These are phyloP conservation scores for Dreissena polymorpha DNA, from an alignment of 1,140 invertebrate species.

Conservation along the genomic window DNA sequence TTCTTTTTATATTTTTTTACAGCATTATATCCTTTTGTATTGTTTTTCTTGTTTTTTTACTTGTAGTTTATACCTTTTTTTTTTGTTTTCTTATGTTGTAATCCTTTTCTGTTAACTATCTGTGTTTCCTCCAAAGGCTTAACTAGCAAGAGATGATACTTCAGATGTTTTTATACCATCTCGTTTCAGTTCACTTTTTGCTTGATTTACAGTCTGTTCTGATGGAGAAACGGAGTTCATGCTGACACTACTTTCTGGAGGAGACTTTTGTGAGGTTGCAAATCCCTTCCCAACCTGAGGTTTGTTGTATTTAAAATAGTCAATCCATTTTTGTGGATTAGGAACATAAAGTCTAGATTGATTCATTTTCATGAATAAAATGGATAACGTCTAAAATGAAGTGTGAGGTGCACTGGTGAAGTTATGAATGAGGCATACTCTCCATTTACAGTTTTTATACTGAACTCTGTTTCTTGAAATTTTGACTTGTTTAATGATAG, in stretches of 20 bases:
- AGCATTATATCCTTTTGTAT: neutral
- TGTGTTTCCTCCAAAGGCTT: neutral
- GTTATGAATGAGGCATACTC: constrained; percentile 27
- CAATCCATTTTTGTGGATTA: constrained; percentile 50
- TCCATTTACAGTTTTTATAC: constrained; percentile 13
- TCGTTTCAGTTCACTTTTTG: constrained; percentile 36
- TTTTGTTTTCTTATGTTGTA: neutral
- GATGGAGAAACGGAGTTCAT: constrained; percentile 19
- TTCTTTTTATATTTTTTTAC: constrained; percentile 5
- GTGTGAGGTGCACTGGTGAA: constrained; percentile 38
- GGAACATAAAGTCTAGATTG: constrained; percentile 48
- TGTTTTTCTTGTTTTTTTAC: constrained; percentile 13
- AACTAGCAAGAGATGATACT: neutral
- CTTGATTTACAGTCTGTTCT: constrained; percentile 47
- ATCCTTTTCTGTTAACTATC: constrained; percentile 14
- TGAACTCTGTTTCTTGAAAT: constrained; percentile 30
- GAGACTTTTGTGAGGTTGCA: neutral
- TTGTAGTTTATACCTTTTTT: neutral
- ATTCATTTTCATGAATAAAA: constrained; percentile 38
- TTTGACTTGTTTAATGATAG: constrained; percentile 23
- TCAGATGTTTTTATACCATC: constrained; percentile 35
- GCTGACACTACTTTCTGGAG: neutral
- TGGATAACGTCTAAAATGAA: constrained; percentile 46
- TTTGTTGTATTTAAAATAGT: constrained; percentile 36
- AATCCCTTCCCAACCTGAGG: constrained; percentile 1